A percentile compares a stretch with the other conserved stretches of the same genome.
These are phyloP conservation scores for Pangasianodon gigas DNA, from an alignment of 2,113 vertebrate genomes.

Conservation along the genomic window DNA sequence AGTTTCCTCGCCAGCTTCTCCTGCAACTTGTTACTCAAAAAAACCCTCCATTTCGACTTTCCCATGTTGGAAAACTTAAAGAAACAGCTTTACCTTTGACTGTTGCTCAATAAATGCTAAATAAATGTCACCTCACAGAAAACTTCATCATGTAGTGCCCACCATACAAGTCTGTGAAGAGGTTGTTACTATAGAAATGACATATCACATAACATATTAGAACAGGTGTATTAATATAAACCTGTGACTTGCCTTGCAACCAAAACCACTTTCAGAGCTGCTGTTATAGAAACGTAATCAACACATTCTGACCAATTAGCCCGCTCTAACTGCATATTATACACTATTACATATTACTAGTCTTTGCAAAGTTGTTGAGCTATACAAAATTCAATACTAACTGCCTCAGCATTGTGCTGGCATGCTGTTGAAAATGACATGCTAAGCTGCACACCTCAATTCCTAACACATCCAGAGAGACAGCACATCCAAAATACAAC, in stretches of 20 bases:
- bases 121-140: neutral
- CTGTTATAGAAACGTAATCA: neutral
- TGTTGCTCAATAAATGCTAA: neutral
- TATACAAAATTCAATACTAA: neutral
- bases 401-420: neutral
- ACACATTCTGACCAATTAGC: neutral
- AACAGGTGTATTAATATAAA: neutral
- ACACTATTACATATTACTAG: neutral
- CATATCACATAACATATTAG: neutral
- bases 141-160: neutral
- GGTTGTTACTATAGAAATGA: neutral
- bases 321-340: neutral
- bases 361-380: neutral
- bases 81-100: neutral
- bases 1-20: neutral
- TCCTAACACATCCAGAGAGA: neutral
- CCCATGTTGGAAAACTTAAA: neutral
- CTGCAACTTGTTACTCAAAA: neutral
- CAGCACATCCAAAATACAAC: neutral
- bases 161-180: neutral
- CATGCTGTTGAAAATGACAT: neutral
- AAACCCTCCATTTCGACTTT: neutral
- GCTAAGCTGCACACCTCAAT: conserved; percentile 8
- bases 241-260: neutral
- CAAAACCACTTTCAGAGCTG: neutral